phyloP scores from a whole-genome alignment of 2,888 invertebrate genomes.

The Microctonus aethiopoides region DNA sequence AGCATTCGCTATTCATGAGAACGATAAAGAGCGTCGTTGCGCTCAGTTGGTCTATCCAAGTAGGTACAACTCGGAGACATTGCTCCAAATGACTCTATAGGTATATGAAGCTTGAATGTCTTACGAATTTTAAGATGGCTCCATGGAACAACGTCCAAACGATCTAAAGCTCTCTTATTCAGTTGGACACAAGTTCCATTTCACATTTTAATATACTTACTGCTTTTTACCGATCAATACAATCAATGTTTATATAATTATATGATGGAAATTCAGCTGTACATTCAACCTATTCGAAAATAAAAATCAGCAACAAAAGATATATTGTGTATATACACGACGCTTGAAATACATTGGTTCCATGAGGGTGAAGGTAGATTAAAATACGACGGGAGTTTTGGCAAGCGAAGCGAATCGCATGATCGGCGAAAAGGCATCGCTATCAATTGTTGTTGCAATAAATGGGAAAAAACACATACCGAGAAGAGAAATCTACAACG shows the following conservation, averaged over 20 bases:
- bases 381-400: slow-evolving; percentile 25
- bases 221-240: too few relatives aligned
- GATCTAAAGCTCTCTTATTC: neutral
- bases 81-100: slow-evolving; percentile 17
- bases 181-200: neutral
- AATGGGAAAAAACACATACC: slow-evolving; percentile 35
- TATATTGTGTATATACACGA: too few relatives aligned
- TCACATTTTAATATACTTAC: too few relatives aligned
- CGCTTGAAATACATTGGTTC: neutral
- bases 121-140: slow-evolving; percentile 21
- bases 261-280: too few relatives aligned
- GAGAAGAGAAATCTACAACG: slow-evolving; percentile 44
- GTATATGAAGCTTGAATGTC: slow-evolving; percentile 16
- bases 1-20: slow-evolving; percentile 43
- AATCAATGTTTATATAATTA: too few relatives aligned
- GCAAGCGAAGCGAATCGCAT: slow-evolving; percentile 22
- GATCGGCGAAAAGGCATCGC: slow-evolving; percentile 33
- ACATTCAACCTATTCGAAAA: too few relatives aligned
- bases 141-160: slow-evolving; percentile 16
- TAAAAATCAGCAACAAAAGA: too few relatives aligned
- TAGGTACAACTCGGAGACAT: slow-evolving; percentile 25
- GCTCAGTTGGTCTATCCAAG: slow-evolving; percentile 17
- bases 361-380: slow-evolving; percentile 1
- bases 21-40: slow-evolving; percentile 46
- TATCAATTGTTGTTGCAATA: slow-evolving; percentile 52